These are phyloP conservation scores for Oligia strigilis DNA, from an alignment of 2,888 invertebrate genomes.

Conservation along the genomic window DNA sequence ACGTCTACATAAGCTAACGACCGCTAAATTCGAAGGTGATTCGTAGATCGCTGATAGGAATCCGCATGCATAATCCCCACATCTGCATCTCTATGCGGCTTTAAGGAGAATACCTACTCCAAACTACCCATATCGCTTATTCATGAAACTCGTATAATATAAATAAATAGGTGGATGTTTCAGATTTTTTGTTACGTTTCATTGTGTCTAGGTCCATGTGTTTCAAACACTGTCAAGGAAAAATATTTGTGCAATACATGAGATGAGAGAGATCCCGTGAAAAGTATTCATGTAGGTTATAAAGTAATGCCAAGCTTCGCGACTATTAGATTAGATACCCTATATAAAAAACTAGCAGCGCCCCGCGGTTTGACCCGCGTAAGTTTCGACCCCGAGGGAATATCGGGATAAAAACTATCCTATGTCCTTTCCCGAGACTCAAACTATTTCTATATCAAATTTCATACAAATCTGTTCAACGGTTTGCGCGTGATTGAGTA, in stretches of 20 bases:
- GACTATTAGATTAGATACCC: neutral
- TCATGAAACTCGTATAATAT: constrained; percentile 57
- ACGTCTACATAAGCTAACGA: constrained; percentile 61
- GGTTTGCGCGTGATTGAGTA: too few species aligned
- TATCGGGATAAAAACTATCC: too few species aligned
- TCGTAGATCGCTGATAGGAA: constrained; percentile 73
- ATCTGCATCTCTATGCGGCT: constrained; percentile 51
- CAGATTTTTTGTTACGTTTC: constrained; percentile 10
- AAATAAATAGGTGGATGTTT: constrained; percentile 33
- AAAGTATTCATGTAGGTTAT: neutral
- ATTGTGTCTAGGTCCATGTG: constrained; percentile 7
- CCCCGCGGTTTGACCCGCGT: too few species aligned
- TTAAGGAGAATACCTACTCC: constrained; percentile 46
- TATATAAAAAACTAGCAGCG: too few species aligned
- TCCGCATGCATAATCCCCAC: constrained; percentile 73
- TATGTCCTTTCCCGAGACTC: too few species aligned
- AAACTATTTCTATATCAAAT: too few species aligned
- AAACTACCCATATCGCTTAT: constrained; percentile 55
- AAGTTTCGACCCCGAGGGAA: too few species aligned
- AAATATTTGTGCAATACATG: neutral
- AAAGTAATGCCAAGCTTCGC: neutral
- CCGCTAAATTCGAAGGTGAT: constrained; percentile 81
- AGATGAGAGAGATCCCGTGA: neutral
- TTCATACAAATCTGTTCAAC: too few species aligned
- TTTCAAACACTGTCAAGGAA: neutral